Base-by-base conservation (phyloP, 2,888 invertebrate species). In the Microplitis deprimator region DNA sequence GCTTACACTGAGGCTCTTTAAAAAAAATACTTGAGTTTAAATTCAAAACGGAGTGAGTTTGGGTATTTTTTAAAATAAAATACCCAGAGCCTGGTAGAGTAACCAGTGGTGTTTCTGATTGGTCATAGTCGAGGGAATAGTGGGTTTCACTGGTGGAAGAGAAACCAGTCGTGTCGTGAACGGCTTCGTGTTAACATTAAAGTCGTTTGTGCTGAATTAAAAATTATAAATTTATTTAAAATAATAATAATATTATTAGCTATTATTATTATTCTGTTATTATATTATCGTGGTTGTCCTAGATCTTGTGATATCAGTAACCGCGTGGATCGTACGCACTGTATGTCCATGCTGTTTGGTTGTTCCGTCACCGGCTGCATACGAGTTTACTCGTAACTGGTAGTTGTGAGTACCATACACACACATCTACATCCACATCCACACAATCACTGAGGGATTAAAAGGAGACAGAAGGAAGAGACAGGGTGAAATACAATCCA, bases 341-440 rank as follows among this genome's bases (percentile, higher is more conserved):
- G 81, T 79, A 77, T 76, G 81, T 80, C 79, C 77, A 70, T 73
- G 77, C 81, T 77, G 78, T 78, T 81, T 50, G 50, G 50, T 50
- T 83, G 84, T 85, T 83, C 84, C 83, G 85, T 82, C 82, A 83
- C 83, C 83, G 86, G 85, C 85, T 83, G 65, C 8, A 50, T 50
- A 50, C 50, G 50, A 50, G 50, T 50, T 50, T 50, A 50, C 13
- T 50, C 13, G 50, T 50, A 50, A 50, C 10, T 50, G 13, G 13
- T 50, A 50, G 50, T 29, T 50, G 50, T 50, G 50, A 50, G 50
- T 50, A 50, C 8, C 50, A 50, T 8, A 5, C 8, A 50, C 13
- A 50, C 10, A 50, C 8, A 13, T 20, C 20, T 20, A 20, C 20
- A 20, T 20, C 20, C 50, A 50, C 6, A 50, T 10, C 10, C 50